A percentile compares a stretch with the other conserved stretches of the same genome.
phyloP scores from a whole-genome alignment of 1,140 invertebrate species.

The Euura saliciscinereae region DNA sequence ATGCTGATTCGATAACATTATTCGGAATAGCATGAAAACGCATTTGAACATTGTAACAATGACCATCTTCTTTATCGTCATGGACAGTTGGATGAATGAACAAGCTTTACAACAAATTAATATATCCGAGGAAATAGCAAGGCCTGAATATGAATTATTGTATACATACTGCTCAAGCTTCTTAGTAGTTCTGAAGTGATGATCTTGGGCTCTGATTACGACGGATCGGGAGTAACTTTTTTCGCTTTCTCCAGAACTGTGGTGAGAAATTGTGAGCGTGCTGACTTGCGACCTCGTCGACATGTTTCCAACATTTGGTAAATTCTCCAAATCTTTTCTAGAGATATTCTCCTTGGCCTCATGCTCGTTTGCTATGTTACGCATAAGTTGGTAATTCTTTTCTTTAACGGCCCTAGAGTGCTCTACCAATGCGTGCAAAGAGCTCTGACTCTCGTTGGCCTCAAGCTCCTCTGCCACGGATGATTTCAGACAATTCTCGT shows the following conservation, averaged over 20 bases:
- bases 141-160: neutral
- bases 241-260: constrained; percentile 53
- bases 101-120: no score
- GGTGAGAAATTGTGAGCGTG: constrained; percentile 51
- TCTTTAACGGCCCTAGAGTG: constrained; percentile 51
- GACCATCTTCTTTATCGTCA: no score
- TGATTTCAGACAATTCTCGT: constrained; percentile 40
- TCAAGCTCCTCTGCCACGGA: constrained; percentile 43
- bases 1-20: neutral
- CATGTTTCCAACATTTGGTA: constrained; percentile 40
- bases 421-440: constrained; percentile 45
- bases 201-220: constrained; percentile 48
- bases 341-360: constrained; percentile 34
- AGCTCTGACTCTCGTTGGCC: constrained; percentile 49
- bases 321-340: constrained; percentile 28
- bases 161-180: constrained; percentile 54
- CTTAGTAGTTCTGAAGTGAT: constrained; percentile 48
- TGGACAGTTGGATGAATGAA: no score
- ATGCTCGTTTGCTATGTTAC: constrained; percentile 44
- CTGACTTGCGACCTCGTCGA: constrained; percentile 51
- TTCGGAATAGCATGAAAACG: no score
- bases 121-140: no score
- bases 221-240: constrained; percentile 53
- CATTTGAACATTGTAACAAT: no score
- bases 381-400: constrained; percentile 45